A percentile compares a stretch with the other conserved stretches of the same genome.
These are phyloP conservation scores for Zosterops japonicus DNA, from an alignment of 2,113 vertebrate species.

Conservation along the genomic window DNA sequence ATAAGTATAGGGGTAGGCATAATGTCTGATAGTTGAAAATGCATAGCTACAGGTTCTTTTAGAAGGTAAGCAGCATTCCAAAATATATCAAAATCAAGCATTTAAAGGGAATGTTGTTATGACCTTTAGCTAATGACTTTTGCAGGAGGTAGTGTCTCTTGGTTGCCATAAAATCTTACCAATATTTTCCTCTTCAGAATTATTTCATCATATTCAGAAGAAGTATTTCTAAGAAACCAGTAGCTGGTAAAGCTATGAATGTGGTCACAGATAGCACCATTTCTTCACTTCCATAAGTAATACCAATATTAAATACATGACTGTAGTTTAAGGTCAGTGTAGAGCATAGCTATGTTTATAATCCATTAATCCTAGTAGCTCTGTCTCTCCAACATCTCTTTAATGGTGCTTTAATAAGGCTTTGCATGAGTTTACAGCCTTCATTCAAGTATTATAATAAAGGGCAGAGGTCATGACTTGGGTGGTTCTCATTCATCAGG, in stretches of 20 bases:
- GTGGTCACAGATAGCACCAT: not conserved
- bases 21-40: not conserved
- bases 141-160: not conserved
- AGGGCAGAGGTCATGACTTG: not conserved
- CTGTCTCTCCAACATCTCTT: not conserved
- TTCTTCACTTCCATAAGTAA: not conserved
- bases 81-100: not conserved
- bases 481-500: not conserved
- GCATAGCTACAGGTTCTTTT: not conserved
- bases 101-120: not conserved
- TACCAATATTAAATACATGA: not conserved
- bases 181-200: not conserved
- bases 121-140: not conserved
- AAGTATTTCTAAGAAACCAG: not conserved
- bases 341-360: not conserved
- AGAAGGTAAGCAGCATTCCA: not conserved
- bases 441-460: not conserved
- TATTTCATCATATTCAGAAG: not conserved
- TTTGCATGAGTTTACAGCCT: not conserved
- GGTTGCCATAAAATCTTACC: not conserved
- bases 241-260: not conserved
- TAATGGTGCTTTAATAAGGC: not conserved
- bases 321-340: not conserved
- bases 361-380: not conserved
- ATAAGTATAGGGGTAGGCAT: not conserved